Evolutionary conservation across 1,140 invertebrate genomes (phyloP).

Genomic region (Drosophila tani): DNA sequence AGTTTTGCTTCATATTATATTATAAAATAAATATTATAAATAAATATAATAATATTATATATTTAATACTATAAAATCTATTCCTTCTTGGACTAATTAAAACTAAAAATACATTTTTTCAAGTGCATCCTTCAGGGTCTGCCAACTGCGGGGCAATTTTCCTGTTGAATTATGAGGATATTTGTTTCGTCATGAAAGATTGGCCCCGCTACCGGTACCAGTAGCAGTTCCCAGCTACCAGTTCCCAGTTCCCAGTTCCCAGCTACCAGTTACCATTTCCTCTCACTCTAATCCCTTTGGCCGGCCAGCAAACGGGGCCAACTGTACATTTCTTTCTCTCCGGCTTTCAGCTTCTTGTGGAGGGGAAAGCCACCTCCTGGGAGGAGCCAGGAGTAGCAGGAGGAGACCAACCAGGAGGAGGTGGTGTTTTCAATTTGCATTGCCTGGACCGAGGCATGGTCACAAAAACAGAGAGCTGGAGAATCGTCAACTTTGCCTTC

Average conservation of each 20-base stretch:
- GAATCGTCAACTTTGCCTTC: conserved; percentile 80
- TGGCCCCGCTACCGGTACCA: conserved; percentile 57
- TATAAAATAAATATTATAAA: too few relatives aligned
- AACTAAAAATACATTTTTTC: background rate
- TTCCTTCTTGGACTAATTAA: background rate
- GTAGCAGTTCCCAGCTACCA: conserved; percentile 5
- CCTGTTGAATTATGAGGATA: conserved; percentile 84
- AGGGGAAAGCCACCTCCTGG: background rate
- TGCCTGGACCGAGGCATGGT: conserved; percentile 37
- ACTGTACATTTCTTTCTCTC: conserved; percentile 56
- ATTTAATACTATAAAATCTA: too few relatives aligned
- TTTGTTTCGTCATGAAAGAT: conserved; percentile 83
- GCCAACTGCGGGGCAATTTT: conserved; percentile 70
- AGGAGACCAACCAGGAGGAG: background rate
- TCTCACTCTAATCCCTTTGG: conserved; percentile 68
- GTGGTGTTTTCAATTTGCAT: conserved; percentile 67
- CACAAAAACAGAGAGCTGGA: conserved; percentile 52
- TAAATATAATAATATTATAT: too few relatives aligned
- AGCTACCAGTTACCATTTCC: conserved; percentile 27
- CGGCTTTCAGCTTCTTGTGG: conserved; percentile 34
- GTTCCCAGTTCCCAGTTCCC: conserved; percentile 11
- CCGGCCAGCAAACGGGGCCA: conserved; percentile 45
- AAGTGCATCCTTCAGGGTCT: conserved; percentile 33
- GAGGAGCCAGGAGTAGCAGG: conserved; percentile 14
- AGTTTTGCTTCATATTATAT: too few relatives aligned